A percentile compares a stretch with the other conserved stretches of the same genome.
Evolutionary conservation across 1,140 invertebrate genomes (phyloP).

Genomic region (Oryctes rhinoceros): DNA sequence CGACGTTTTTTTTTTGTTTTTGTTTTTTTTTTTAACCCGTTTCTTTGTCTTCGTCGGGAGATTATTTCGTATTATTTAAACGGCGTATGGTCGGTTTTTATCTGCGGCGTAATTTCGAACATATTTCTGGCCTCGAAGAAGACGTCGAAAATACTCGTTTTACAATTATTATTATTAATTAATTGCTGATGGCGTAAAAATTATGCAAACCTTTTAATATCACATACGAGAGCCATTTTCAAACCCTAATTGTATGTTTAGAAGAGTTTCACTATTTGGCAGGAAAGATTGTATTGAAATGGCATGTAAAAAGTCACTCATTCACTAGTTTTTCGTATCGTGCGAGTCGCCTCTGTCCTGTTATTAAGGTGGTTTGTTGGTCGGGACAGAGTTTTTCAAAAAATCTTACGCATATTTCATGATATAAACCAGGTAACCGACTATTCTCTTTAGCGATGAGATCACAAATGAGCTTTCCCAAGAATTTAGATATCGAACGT

Average conservation of each 20-base stretch:
- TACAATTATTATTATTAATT: not conserved
- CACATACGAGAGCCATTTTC: conserved; percentile 61
- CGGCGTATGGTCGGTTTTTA: not conserved
- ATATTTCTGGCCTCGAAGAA: conserved; percentile 57
- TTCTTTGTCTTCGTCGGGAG: not conserved
- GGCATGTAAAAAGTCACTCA: conserved; percentile 60
- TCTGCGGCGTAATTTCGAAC: conserved; percentile 51
- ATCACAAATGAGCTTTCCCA: conserved; percentile 59
- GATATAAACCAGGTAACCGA: conserved; percentile 51
- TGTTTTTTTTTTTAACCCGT: not conserved
- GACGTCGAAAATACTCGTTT: conserved; percentile 41
- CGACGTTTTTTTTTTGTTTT: not conserved
- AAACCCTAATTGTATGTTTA: conserved; percentile 52
- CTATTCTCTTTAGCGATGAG: conserved; percentile 60
- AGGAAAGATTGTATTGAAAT: conserved; percentile 58
- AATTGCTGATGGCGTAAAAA: conserved; percentile 54
- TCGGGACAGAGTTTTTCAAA: conserved; percentile 52
- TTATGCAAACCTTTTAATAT: conserved; percentile 60
- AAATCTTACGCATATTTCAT: conserved; percentile 49
- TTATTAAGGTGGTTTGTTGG: conserved; percentile 45
- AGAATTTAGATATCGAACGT: conserved; percentile 48
- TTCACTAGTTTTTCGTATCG: conserved; percentile 59
- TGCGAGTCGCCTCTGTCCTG: conserved; percentile 8
- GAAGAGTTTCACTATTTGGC: conserved; percentile 56
- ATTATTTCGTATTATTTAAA: not conserved